Percentiles rank a stretch among this genome's conserved stretches.
These are phyloP conservation scores for Eurypyga helias DNA, from an alignment of 2,113 vertebrate genomes.

Conservation along the genomic window DNA sequence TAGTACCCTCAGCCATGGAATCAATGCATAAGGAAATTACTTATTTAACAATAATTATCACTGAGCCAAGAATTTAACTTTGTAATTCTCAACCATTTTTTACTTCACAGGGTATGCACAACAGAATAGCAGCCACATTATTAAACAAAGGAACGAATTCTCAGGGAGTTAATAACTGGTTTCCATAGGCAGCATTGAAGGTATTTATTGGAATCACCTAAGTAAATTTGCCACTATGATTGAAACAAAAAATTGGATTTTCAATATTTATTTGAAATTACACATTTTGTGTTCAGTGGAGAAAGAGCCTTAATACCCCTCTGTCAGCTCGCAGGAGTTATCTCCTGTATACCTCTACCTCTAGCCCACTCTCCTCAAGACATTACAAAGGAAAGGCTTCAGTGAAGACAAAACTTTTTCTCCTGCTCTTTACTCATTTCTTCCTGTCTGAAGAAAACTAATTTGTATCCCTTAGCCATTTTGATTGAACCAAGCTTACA, in stretches of 20 bases:
- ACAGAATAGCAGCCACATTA: background rate
- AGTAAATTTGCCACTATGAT: background rate
- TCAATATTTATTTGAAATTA: background rate
- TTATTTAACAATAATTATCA: conserved; percentile 13
- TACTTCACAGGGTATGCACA: background rate
- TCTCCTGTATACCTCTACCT: background rate
- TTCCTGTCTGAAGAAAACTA: background rate
- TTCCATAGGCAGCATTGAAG: background rate
- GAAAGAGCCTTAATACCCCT: background rate
- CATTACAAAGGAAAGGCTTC: background rate
- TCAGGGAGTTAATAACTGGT: background rate
- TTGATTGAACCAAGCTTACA: background rate
- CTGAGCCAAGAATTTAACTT: background rate
- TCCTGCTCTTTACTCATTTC: background rate
- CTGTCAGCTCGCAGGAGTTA: background rate
- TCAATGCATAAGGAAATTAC: background rate
- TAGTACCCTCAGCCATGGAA: background rate
- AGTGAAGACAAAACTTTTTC: background rate
- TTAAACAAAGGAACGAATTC: background rate
- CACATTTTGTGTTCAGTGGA: background rate
- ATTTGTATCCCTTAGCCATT: background rate
- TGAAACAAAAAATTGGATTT: background rate
- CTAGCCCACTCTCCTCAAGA: background rate
- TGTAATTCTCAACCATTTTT: background rate
- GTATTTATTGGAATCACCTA: background rate